phyloP scores from a whole-genome alignment of 2,888 invertebrate species.

The Hipparchia sbordonii region DNA sequence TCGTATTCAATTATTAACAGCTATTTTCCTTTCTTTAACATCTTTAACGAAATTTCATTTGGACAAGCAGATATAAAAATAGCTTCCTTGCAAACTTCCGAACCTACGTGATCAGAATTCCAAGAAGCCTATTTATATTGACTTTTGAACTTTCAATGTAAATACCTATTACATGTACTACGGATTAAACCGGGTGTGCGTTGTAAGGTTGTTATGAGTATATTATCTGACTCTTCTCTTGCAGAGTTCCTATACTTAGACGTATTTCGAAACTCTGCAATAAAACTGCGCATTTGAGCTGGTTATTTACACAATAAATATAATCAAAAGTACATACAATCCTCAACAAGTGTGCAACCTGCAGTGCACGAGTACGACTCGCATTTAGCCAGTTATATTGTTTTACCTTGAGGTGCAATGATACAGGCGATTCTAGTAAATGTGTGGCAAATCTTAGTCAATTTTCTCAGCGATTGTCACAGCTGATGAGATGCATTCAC shows the following conservation, averaged over 20 bases:
- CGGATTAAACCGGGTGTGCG: constrained; percentile 48
- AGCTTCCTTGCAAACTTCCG: constrained; percentile 42
- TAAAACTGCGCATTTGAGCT: too few species aligned
- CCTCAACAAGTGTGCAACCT: too few species aligned
- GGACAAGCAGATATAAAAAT: constrained; percentile 43
- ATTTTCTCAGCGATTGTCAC: constrained; percentile 46
- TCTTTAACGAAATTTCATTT: constrained; percentile 43
- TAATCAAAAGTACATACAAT: too few species aligned
- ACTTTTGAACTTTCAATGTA: constrained; percentile 55
- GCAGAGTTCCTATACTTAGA: too few species aligned
- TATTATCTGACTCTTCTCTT: too few species aligned
- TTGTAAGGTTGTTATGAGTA: background rate
- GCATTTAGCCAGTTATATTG: too few species aligned
- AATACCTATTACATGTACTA: constrained; percentile 47
- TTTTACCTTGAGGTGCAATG: background rate
- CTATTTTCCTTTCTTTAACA: constrained; percentile 32
- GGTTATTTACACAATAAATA: too few species aligned
- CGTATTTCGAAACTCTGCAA: too few species aligned
- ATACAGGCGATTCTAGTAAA: background rate
- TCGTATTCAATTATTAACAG: constrained; percentile 10
- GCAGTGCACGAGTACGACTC: too few species aligned
- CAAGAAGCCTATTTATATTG: constrained; percentile 47
- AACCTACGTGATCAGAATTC: constrained; percentile 45
- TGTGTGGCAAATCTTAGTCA: constrained; percentile 16
- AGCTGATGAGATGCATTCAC: constrained; percentile 66